Percentiles rank a stretch among this genome's conserved stretches.
phyloP scores from a whole-genome alignment of 2,888 invertebrate genomes.

The Lasioglossum malachurum region DNA sequence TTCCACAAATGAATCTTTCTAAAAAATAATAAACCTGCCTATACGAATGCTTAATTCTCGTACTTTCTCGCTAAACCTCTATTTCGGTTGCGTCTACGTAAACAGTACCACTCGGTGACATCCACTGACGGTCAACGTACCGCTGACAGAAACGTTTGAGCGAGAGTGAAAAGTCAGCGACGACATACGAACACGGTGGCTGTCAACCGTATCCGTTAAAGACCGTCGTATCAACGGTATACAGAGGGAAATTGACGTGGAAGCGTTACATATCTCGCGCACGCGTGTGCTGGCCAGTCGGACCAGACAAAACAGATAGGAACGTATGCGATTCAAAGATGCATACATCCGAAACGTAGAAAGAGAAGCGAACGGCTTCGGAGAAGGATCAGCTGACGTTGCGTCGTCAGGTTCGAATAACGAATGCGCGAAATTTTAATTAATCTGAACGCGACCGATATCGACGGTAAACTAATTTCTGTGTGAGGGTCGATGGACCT shows the following conservation, averaged over 20 bases:
- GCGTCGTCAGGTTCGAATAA: background rate
- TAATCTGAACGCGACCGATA: background rate
- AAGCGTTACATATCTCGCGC: background rate
- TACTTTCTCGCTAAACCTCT: too few species aligned
- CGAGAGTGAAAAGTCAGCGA: conserved; percentile 8
- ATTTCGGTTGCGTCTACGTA: background rate
- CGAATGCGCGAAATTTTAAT: background rate
- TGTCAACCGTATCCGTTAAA: conserved; percentile 32
- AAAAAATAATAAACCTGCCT: background rate
- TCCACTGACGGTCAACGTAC: background rate
- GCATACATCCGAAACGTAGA: background rate
- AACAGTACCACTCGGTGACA: background rate
- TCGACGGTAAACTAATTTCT: background rate
- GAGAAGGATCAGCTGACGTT: conserved; percentile 28
- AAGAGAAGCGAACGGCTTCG: background rate
- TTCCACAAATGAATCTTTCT: too few species aligned
- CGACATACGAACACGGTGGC: background rate
- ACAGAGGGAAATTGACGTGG: conserved; percentile 15
- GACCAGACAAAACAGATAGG: conserved; percentile 34
- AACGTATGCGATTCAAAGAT: conserved; percentile 36
- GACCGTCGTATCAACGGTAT: background rate
- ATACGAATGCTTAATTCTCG: background rate
- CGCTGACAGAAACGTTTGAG: background rate
- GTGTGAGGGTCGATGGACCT: background rate
- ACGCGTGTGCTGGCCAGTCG: conserved; percentile 11